phyloP scores from a whole-genome alignment of 2,888 invertebrate species.

The Caradrina kadenii region DNA sequence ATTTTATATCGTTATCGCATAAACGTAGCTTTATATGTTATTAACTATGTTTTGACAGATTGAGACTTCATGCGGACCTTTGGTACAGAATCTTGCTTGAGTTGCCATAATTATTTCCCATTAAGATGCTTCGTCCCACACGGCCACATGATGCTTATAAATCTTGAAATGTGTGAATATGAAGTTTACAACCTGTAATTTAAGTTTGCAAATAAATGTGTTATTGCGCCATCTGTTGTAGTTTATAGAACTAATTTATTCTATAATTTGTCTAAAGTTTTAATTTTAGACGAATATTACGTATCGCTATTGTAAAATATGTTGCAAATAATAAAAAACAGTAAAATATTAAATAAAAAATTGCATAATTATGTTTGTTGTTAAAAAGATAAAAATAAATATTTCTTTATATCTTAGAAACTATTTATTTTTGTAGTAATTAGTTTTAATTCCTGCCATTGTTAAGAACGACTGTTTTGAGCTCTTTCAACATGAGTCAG shows the following conservation, averaged over 20 bases:
- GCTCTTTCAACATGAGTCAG: conserved; percentile 34
- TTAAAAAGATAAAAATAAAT: conserved; percentile 11
- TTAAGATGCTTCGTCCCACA: background rate
- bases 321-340: conserved; percentile 34
- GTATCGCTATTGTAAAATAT: conserved; percentile 19
- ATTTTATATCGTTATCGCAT: conserved; percentile 57
- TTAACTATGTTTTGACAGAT: conserved; percentile 46
- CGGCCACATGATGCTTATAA: background rate
- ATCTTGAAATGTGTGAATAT: background rate
- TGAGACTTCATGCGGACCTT: conserved; percentile 37
- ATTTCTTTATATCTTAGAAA: conserved; percentile 4
- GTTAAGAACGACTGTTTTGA: conserved; percentile 16
- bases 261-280: conserved; percentile 37
- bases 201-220: conserved; percentile 1
- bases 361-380: conserved; percentile 41
- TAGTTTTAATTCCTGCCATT: background rate
- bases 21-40: conserved; percentile 55
- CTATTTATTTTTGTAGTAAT: conserved; percentile 13
- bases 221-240: background rate
- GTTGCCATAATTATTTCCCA: conserved; percentile 11
- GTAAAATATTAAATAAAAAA: conserved; percentile 39
- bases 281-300: conserved; percentile 36
- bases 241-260: conserved; percentile 32
- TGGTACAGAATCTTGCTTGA: conserved; percentile 24
- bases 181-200: background rate